Percentiles rank a stretch among this genome's conserved stretches.
phyloP scores from a whole-genome alignment of 2,888 invertebrate genomes.

The Dorcus hopei region DNA sequence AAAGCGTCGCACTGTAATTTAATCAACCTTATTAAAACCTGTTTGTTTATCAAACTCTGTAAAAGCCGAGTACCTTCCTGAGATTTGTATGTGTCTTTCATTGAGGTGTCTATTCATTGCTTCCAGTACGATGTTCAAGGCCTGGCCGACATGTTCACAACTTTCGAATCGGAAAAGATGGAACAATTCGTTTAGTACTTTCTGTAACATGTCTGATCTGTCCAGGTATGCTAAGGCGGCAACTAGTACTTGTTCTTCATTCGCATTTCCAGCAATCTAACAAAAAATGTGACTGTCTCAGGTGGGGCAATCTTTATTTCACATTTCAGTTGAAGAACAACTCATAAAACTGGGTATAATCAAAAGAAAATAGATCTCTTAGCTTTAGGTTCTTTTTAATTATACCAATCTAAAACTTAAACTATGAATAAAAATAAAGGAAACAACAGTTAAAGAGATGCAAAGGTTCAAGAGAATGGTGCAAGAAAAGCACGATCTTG shows the following conservation, averaged over 20 bases:
- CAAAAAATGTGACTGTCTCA: constrained; percentile 20
- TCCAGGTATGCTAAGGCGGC: constrained; percentile 83
- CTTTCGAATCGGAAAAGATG: constrained; percentile 82
- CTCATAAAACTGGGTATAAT: no score
- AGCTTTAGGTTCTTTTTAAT: no score
- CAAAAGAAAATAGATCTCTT: no score
- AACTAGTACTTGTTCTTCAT: constrained; percentile 84
- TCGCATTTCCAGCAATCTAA: constrained; percentile 87
- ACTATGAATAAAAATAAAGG: no score
- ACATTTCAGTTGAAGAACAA: no score
- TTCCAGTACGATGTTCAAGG: constrained; percentile 76
- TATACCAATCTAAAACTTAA: no score
- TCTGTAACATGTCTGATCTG: constrained; percentile 74
- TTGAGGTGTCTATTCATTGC: constrained; percentile 86
- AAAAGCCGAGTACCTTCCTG: constrained; percentile 66
- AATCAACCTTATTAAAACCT: constrained; percentile 1
- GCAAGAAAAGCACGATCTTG: no score
- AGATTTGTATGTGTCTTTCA: constrained; percentile 90
- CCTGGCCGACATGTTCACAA: constrained; percentile 70
- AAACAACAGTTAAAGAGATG: no score
- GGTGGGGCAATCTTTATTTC: background rate
- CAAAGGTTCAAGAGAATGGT: no score
- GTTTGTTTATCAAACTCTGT: background rate
- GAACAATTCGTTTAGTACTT: constrained; percentile 89
- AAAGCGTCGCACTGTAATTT: constrained; percentile 79